These are phyloP conservation scores for Pseudoips prasinana DNA, from an alignment of 2,888 invertebrate genomes.

Conservation along the genomic window DNA sequence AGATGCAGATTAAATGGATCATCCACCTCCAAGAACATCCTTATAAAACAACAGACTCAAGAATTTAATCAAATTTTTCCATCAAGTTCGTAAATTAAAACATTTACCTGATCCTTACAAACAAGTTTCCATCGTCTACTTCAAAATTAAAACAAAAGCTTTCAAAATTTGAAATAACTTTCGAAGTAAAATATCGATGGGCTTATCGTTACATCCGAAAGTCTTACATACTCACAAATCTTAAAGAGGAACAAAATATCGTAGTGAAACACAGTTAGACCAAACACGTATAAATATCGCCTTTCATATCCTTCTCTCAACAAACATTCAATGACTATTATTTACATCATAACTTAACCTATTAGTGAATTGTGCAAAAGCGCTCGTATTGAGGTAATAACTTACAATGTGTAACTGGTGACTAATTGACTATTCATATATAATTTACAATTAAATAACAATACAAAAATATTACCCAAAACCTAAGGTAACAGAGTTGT, in stretches of 20 bases:
- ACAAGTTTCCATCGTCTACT: slow-evolving; percentile 13
- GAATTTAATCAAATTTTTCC: slow-evolving; percentile 13
- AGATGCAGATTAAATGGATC: no score
- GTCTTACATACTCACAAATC: slow-evolving; percentile 27
- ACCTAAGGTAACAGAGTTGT: slow-evolving; percentile 73
- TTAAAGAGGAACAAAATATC: slow-evolving; percentile 48
- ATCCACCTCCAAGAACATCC: no score
- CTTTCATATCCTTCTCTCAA: slow-evolving; percentile 19
- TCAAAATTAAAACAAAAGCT: slow-evolving; percentile 22
- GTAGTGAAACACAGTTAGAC: slow-evolving; percentile 38
- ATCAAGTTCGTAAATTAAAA: slow-evolving; percentile 17
- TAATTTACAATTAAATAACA: slow-evolving; percentile 48
- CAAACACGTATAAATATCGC: slow-evolving; percentile 21
- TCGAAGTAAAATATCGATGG: slow-evolving; percentile 26
- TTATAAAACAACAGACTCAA: no score
- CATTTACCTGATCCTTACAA: slow-evolving; percentile 8
- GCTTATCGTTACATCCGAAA: slow-evolving; percentile 20
- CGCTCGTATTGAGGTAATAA: slow-evolving; percentile 79
- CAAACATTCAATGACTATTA: slow-evolving; percentile 44
- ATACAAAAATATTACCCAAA: slow-evolving; percentile 56
- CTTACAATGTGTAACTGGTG: slow-evolving; percentile 78
- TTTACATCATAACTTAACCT: slow-evolving; percentile 57
- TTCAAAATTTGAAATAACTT: slow-evolving; percentile 16
- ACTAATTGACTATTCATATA: slow-evolving; percentile 72
- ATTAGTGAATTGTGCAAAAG: slow-evolving; percentile 78